Percentiles rank a stretch among this genome's conserved stretches.
phyloP scores from a whole-genome alignment of 1,140 invertebrate genomes.

The Cheumatopsyche charites region DNA sequence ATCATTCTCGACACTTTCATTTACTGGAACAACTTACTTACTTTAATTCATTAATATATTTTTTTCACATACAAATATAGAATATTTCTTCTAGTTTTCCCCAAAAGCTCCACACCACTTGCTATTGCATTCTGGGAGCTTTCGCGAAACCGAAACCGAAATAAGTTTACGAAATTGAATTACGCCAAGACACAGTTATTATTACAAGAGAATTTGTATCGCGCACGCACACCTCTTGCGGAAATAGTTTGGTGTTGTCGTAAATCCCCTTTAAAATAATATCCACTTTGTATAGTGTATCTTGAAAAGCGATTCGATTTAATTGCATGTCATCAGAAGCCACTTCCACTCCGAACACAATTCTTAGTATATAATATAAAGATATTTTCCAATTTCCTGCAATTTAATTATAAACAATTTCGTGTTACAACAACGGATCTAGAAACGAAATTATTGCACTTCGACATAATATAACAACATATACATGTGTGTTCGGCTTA shows the following conservation, averaged over 20 bases:
- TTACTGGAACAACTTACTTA: too few relatives aligned
- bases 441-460: not conserved
- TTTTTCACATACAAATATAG: too few relatives aligned
- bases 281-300: constrained; percentile 30
- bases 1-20: too few relatives aligned
- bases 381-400: too few relatives aligned
- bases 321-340: constrained; percentile 24
- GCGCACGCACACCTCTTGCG: constrained; percentile 37
- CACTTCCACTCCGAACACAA: too few relatives aligned
- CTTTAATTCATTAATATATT: too few relatives aligned
- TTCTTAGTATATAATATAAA: too few relatives aligned
- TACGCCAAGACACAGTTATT: constrained; percentile 40
- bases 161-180: constrained; percentile 48
- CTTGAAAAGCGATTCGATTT: constrained; percentile 6
- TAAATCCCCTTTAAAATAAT: constrained; percentile 46
- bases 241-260: constrained; percentile 40
- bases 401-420: too few relatives aligned
- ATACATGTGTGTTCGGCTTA: not conserved
- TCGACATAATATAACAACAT: constrained; percentile 6
- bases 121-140: not conserved
- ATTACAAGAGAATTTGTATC: constrained; percentile 32
- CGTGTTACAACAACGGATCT: not conserved
- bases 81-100: too few relatives aligned
- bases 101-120: not conserved
- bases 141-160: constrained; percentile 26